Evolutionary conservation across 1,140 invertebrate species (phyloP).

Genomic region (Andricus grossulariae): DNA sequence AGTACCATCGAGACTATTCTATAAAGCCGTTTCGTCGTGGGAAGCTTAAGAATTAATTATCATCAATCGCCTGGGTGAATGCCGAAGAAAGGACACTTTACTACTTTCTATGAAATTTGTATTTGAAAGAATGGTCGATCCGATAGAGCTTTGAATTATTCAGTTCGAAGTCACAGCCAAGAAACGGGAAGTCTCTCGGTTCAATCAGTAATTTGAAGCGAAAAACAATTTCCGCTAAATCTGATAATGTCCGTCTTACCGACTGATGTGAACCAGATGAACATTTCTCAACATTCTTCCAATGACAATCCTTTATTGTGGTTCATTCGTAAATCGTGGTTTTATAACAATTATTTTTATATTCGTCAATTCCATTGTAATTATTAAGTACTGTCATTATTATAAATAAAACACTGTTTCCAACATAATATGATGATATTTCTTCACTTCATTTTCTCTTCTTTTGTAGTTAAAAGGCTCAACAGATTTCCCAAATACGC

Average conservation of each 20-base stretch:
- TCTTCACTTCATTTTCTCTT: too few relatives aligned
- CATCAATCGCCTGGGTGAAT: neutral
- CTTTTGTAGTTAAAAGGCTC: too few relatives aligned
- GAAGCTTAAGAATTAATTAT: slow-evolving; percentile 19
- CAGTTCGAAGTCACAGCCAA: slow-evolving; percentile 8
- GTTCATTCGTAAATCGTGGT: neutral
- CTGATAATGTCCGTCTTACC: slow-evolving; percentile 11
- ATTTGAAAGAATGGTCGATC: slow-evolving; percentile 23
- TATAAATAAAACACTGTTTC: too few relatives aligned
- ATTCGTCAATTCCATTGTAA: too few relatives aligned
- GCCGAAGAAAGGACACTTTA: neutral
- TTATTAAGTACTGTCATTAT: too few relatives aligned
- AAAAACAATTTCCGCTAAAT: slow-evolving; percentile 28
- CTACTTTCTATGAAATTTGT: slow-evolving; percentile 17
- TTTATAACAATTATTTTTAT: too few relatives aligned
- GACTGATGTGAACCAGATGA: slow-evolving; percentile 14
- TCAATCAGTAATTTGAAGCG: slow-evolving; percentile 29
- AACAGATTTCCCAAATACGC: too few relatives aligned
- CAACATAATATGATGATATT: too few relatives aligned
- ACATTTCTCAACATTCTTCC: neutral
- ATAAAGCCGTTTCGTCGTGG: slow-evolving; percentile 2
- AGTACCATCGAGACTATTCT: slow-evolving; percentile 3
- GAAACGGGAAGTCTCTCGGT: slow-evolving; percentile 12
- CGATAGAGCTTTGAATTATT: slow-evolving; percentile 26
- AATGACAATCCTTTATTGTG: neutral